These are phyloP conservation scores for Epinephelus coioides DNA, from an alignment of 2,797 vertebrate genomes.

Conservation along the genomic window DNA sequence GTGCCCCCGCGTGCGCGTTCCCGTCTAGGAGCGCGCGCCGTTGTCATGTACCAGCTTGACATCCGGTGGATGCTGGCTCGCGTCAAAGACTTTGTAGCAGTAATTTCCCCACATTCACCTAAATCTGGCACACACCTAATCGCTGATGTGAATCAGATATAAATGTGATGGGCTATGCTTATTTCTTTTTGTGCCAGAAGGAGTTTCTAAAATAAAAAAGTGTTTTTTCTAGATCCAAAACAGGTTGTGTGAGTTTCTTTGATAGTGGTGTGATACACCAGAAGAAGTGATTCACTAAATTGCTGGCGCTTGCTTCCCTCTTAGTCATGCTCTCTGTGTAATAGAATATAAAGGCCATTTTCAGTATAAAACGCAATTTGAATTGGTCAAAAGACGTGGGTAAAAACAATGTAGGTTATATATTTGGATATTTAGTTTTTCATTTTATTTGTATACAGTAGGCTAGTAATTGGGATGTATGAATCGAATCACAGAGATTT, in stretches of 20 bases:
- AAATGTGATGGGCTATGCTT: too few species aligned
- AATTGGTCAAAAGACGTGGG: background rate
- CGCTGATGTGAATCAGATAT: too few species aligned
- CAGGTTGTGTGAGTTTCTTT: constrained; percentile 8
- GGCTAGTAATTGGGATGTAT: too few species aligned
- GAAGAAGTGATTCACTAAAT: background rate
- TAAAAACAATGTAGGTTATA: background rate
- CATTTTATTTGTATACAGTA: too few species aligned
- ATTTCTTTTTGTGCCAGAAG: too few species aligned
- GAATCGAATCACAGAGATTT: too few species aligned
- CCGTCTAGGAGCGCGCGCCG: background rate
- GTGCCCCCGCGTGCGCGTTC: constrained; percentile 36
- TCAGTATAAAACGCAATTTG: background rate
- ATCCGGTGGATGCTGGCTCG: too few species aligned
- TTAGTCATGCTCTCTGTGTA: background rate
- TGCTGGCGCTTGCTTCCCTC: background rate
- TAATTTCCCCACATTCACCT: too few species aligned
- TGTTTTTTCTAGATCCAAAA: background rate
- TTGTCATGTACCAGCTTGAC: background rate
- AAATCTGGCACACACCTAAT: too few species aligned
- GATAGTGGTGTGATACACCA: background rate
- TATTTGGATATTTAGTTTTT: too few species aligned
- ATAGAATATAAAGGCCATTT: background rate
- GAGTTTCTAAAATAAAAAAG: too few species aligned
- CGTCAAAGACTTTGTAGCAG: too few species aligned